Percentiles rank a stretch among this genome's conserved stretches.
Evolutionary conservation across 2,888 invertebrate genomes (phyloP).

Genomic region (Ophion ellenae): DNA sequence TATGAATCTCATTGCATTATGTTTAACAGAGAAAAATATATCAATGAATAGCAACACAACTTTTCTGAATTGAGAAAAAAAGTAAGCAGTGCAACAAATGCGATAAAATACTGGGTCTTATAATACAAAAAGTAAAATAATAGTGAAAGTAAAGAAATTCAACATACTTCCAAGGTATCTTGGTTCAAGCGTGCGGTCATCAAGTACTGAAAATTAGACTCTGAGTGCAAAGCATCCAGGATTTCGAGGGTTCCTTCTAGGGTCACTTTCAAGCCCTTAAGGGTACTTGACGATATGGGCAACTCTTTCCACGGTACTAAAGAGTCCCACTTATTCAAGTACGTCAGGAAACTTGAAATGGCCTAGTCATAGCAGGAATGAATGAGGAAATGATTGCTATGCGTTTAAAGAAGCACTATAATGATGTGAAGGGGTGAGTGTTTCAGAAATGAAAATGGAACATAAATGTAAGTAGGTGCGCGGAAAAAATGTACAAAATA

Average conservation of each 20-base stretch:
- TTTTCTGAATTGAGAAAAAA: too few relatives aligned
- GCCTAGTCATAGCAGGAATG: constrained; percentile 1
- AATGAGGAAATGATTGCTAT: neutral
- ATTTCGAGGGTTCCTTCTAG: constrained; percentile 13
- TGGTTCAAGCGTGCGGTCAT: constrained; percentile 25
- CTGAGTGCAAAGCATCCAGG: neutral
- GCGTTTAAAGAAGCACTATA: neutral
- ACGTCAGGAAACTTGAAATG: constrained; percentile 10
- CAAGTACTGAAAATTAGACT: neutral
- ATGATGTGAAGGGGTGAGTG: neutral
- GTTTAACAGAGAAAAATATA: neutral
- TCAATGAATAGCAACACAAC: too few relatives aligned
- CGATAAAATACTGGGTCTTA: neutral
- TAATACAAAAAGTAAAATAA: too few relatives aligned
- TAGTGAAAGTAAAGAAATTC: neutral
- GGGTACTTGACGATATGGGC: neutral
- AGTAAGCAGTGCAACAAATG: too few relatives aligned
- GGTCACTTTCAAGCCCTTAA: constrained; percentile 24
- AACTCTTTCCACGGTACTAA: neutral
- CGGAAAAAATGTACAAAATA: too few relatives aligned
- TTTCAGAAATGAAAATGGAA: neutral
- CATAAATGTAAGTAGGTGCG: neutral
- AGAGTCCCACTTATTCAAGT: constrained; percentile 22
- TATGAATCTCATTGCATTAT: neutral
- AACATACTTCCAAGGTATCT: neutral